Evolutionary conservation across 2,797 vertebrate species (phyloP), one percentile per base, ranked within the genome.

Genomic region (Ispidina lecontei): DNA sequence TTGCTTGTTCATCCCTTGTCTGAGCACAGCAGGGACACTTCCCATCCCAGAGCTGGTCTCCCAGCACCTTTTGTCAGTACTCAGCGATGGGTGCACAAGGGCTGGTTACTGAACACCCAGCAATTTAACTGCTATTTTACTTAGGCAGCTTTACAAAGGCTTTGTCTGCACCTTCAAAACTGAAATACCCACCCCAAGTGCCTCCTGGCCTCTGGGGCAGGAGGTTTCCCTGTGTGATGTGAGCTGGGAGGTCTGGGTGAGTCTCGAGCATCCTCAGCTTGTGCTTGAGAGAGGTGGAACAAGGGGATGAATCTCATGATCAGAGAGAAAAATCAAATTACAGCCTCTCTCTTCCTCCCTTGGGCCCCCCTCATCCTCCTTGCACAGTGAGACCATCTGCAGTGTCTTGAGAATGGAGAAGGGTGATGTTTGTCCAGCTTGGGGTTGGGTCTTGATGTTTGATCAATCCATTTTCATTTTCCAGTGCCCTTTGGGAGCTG

Each of bases 11-110:
- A 12, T 29, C 28, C 29, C 4, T 1, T 12, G 29, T 17, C 69
- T 52, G 12, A 2, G 15, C 1, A 3, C 9, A n/a, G 35, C 17
- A 1, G 2, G 29, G 20, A 46, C 11, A 4, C 10, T 43, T 35
- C 52, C 20, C 4, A 0, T 25, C 4, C 2, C 1, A 12, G 44
- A 37, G 22, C 58, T 41, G 37, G 15, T 51, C 5, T 1, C 23
- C 64, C 22, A 9, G 33, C 29, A 11, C 58, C 46, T 41, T 46
- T 46, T 11, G 4, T 13, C 37, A 43, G 20, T 3, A 8, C 28
- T 44, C 18, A 33, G 7, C 3, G 18, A 2, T 2, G 35, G 43
- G 43, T 73, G 62, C 49, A 23, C n/a, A 55, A 49, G 47, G 26
- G 33, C 4, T 31, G 18, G 44, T 56, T n/a, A 13, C 18, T 46